phyloP scores from a whole-genome alignment of 2,113 vertebrate genomes.

The Emydocephalus ijimae region DNA sequence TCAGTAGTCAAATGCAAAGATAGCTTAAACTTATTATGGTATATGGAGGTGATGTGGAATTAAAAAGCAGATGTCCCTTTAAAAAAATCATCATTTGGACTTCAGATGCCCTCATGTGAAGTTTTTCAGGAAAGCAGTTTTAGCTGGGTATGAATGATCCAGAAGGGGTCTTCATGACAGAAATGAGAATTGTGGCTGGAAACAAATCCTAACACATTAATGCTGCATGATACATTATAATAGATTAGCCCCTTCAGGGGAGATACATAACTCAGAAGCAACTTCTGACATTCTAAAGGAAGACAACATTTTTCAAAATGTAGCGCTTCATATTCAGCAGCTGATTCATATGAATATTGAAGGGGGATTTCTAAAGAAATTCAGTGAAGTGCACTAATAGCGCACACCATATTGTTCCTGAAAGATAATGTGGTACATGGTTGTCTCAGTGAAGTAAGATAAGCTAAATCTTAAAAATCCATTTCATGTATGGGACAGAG shows the following conservation, averaged over 20 bases:
- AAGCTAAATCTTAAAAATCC: conserved; percentile 27
- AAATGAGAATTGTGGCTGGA: conserved; percentile 26
- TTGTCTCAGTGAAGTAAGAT: conserved; percentile 39
- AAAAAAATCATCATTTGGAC: background rate
- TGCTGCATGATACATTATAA: conserved; percentile 46
- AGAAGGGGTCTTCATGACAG: conserved; percentile 9
- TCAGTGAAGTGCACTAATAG: background rate
- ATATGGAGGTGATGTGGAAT: background rate
- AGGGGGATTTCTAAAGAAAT: background rate
- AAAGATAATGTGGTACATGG: conserved; percentile 31
- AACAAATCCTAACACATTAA: conserved; percentile 33
- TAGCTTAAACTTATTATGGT: background rate
- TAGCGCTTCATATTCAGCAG: background rate
- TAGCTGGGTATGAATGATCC: background rate
- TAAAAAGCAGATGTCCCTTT: background rate
- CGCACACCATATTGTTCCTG: background rate
- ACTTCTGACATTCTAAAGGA: conserved; percentile 3
- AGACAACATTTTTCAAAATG: background rate
- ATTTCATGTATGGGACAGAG: conserved; percentile 29
- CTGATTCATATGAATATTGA: background rate
- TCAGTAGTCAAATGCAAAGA: background rate
- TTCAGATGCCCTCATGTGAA: background rate
- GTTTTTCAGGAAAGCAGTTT: conserved; percentile 14
- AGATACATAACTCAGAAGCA: conserved; percentile 27
- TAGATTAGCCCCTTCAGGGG: conserved; percentile 31